phyloP scores from a whole-genome alignment of 2,888 invertebrate genomes.

The Leucophenga montana region DNA sequence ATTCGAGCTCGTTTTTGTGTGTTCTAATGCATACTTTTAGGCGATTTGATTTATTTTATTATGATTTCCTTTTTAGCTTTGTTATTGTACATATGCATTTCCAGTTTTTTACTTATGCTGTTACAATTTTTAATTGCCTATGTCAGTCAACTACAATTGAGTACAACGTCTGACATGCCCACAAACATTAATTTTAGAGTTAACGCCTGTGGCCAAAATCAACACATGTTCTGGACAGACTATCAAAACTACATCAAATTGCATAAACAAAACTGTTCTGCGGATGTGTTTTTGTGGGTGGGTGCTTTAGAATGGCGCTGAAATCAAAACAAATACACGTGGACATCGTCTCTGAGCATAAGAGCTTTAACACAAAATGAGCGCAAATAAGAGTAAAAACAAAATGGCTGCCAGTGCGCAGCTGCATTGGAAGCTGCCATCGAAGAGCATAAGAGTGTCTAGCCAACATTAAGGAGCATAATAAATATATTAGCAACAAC shows the following conservation, averaged over 20 bases:
- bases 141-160: too few relatives aligned
- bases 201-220: neutral
- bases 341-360: too few relatives aligned
- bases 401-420: slow-evolving; percentile 10
- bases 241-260: neutral
- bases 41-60: neutral
- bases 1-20: too few relatives aligned
- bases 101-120: neutral
- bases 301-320: neutral
- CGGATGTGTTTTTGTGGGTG: neutral
- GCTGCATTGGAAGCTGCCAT: slow-evolving; percentile 22
- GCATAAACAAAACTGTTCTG: neutral
- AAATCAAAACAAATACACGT: slow-evolving; percentile 19
- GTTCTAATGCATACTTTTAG: too few relatives aligned
- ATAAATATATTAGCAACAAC: too few relatives aligned
- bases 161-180: neutral
- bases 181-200: slow-evolving; percentile 6
- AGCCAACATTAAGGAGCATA: too few relatives aligned
- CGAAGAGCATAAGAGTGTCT: neutral
- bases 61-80: too few relatives aligned
- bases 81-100: too few relatives aligned
- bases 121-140: too few relatives aligned
- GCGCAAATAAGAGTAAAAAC: slow-evolving; percentile 3
- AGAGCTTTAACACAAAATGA: neutral
- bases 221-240: slow-evolving; percentile 14